These are phyloP conservation scores for Frankliniella intonsa DNA, from an alignment of 2,888 invertebrate genomes.

Conservation along the genomic window DNA sequence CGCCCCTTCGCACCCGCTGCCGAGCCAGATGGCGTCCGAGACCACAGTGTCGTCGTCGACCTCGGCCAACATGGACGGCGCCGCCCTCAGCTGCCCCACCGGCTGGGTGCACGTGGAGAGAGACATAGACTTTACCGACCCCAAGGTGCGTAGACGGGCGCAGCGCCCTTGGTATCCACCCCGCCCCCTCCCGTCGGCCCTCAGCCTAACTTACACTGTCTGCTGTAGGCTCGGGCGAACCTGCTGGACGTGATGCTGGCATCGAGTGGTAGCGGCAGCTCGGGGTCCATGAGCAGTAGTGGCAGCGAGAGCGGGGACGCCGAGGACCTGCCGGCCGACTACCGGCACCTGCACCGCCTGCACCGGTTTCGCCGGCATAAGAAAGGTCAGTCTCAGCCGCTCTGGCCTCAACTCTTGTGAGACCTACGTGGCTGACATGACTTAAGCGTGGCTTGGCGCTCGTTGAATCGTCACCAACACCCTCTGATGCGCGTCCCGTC, in stretches of 20 bases:
- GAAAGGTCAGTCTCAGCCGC: conserved; percentile 55
- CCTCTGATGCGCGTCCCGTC: no score
- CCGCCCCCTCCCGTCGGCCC: background rate
- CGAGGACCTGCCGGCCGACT: conserved; percentile 57
- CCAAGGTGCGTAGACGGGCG: conserved; percentile 56
- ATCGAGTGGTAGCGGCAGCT: conserved; percentile 61
- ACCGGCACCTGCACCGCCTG: conserved; percentile 63
- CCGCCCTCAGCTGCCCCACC: conserved; percentile 63
- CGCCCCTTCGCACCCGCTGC: conserved; percentile 30
- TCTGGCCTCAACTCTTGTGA: background rate
- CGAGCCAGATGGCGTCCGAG: conserved; percentile 34
- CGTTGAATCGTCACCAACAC: background rate
- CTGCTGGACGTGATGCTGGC: conserved; percentile 72
- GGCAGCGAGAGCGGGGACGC: conserved; percentile 44
- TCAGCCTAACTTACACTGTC: background rate
- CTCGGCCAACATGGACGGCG: conserved; percentile 52
- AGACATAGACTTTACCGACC: conserved; percentile 72
- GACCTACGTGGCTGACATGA: no score
- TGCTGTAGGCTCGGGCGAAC: conserved; percentile 64
- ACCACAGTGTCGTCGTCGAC: conserved; percentile 12
- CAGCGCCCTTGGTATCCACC: conserved; percentile 27
- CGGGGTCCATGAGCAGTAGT: conserved; percentile 40
- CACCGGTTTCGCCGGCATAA: conserved; percentile 70
- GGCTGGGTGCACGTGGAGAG: conserved; percentile 77
- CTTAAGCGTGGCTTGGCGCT: no score